Conservation (phyloP, 2,113 vertebrate species). For the Thalassoma bifasciatum region DNA sequence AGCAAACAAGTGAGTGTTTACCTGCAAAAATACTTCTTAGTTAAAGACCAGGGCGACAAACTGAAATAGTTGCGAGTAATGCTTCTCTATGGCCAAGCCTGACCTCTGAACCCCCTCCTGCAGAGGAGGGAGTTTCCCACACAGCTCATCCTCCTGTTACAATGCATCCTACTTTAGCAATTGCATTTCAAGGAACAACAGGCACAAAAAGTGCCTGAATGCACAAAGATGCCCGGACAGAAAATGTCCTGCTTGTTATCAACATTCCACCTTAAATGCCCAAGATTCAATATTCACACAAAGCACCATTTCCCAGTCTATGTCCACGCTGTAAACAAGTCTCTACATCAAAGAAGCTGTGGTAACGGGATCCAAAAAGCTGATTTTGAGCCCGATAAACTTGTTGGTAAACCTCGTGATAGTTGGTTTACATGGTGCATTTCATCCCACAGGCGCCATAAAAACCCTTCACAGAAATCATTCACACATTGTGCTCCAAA, state of each 20-base stretch:
- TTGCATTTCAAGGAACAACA: constrained; percentile 30
- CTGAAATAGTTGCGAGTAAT: constrained; percentile 14
- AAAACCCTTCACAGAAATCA: not conserved
- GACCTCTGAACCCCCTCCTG: constrained; percentile 33
- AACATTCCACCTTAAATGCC: constrained; percentile 38
- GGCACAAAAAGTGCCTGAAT: constrained; percentile 5
- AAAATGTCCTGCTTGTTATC: constrained; percentile 2
- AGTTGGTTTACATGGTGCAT: constrained; percentile 3
- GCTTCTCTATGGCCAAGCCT: constrained; percentile 10
- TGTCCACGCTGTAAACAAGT: constrained; percentile 57
- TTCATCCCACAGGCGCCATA: not conserved
- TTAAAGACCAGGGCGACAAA: not conserved
- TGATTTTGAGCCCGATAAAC: constrained; percentile 50
- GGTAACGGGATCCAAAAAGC: constrained; percentile 49
- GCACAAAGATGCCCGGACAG: constrained; percentile 17
- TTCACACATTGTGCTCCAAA: not conserved
- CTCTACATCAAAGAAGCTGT: constrained; percentile 42
- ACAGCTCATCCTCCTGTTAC: constrained; percentile 9
- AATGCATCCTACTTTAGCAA: constrained; percentile 18
- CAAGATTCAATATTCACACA: constrained; percentile 54
- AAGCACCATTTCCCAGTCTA: constrained; percentile 18
- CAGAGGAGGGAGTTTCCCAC: constrained; percentile 25
- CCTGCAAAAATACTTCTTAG: constrained; percentile 34
- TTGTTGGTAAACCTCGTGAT: constrained; percentile 40
- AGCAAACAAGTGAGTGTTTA: constrained; percentile 61